Base-by-base conservation (phyloP, 2,113 vertebrate genomes). In the Trochalopteron elliotii region DNA sequence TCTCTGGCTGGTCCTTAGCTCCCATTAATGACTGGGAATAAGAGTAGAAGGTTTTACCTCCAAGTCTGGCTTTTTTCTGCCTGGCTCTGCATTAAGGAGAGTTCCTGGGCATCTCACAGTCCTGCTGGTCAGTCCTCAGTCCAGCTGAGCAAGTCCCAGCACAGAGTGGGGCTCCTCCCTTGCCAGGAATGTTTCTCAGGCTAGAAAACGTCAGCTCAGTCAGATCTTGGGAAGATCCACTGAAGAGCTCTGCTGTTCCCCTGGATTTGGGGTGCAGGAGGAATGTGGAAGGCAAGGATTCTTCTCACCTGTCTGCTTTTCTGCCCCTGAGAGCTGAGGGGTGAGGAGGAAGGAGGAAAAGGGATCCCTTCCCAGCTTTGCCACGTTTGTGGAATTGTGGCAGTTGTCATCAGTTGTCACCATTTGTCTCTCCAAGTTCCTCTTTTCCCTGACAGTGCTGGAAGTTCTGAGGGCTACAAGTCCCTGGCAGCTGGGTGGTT, bases 301-400 rank as follows among this genome's bases (percentile, higher is more conserved):
- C 42, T 94, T 67, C 84, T 89, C 68, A 28, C 47, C 30, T 1
- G 0, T 27, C 56, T 63, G 67, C 55, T 75, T 68, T 39, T 65
- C 68, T 90, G 63, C n/a, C 23, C 16, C 28, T 69, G 37, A 14
- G 28, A 71, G 75, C 52, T 50, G 91, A 60, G 40, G 22, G 24
- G 7, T 23, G 72, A 52, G 39, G 68, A 75, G 52, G 42, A 37
- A 69, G 9, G 17, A 17, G 33, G 8, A 2, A 47, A 60, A 64
- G 65, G 31, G 53, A 33, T 69, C 25, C 57, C 45, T 75, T 89
- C 49, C 69, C 70, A 79, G 61, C 45, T 60, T 52, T 69, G 64
- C 30, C 22, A 40, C 0, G 0, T 56, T 30, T 79, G 40, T 33
- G 53, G 69, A 25, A 21, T 40, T 4, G 0, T 40, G 53, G 57